These are phyloP conservation scores for Microctenopoma stevenorrisi DNA, from an alignment of 2,797 vertebrate genomes.

Conservation along the genomic window DNA sequence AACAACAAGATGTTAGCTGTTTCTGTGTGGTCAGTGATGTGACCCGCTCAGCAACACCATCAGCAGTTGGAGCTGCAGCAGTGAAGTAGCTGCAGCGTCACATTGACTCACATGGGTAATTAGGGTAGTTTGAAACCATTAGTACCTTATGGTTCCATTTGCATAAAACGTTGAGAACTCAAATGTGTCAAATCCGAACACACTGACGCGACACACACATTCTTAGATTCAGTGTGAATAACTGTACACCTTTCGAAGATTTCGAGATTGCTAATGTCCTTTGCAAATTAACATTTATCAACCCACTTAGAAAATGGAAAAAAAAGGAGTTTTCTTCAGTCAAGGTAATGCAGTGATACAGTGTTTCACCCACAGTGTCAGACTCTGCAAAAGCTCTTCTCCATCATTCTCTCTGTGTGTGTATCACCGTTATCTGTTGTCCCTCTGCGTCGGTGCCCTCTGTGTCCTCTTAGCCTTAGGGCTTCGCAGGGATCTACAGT, in stretches of 20 bases:
- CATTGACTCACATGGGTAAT: background rate
- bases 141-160: background rate
- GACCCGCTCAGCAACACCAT: background rate
- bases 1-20: background rate
- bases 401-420: conserved; percentile 21
- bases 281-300: background rate
- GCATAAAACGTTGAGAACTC: background rate
- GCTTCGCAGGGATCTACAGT: conserved; percentile 52
- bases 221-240: background rate
- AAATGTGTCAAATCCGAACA: background rate
- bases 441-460: conserved; percentile 59
- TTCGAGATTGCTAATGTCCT: background rate
- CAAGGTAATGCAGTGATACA: background rate
- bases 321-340: background rate
- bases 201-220: background rate
- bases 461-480: conserved; percentile 55
- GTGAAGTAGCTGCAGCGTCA: background rate
- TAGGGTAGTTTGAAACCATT: background rate
- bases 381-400: background rate
- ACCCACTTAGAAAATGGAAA: background rate
- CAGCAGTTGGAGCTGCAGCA: background rate
- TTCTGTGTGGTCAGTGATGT: background rate
- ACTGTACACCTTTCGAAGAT: background rate
- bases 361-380: background rate
- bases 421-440: conserved; percentile 6